Base-by-base conservation (phyloP, 1,140 invertebrate genomes). In the Geopemphigus sp. region DNA sequence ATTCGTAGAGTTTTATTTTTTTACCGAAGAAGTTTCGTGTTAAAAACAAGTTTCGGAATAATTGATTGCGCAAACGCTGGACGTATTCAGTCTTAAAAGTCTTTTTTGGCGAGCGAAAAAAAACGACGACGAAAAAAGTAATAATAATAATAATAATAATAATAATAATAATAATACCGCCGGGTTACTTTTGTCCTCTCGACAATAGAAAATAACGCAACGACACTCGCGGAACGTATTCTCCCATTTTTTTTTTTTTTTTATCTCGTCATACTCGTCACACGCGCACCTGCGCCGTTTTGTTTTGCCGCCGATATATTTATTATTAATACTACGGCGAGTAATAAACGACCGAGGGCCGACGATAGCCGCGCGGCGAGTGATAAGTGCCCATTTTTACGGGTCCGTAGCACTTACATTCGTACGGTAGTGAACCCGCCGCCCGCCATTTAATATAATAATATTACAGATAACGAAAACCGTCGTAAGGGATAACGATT, bases 31-130 rank as follows among this genome's bases (percentile, higher is more conserved):
- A 68, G 39, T 68, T 68, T 68, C 47, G 14, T 39, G 45, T 68
- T 68, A 50, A 68, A 68, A 15, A 68, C 66, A 50, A 68, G 66
- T 68, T 68, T 68, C 47, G 45, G 45, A 68, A 68, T 68, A 68
- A 68, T 50, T 68, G 66, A 68, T 68, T 68, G 39, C 11, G 66
- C 45, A 10, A 68, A 68, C 66, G n/a, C n/a, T 68, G 22, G 15
- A 68, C 66, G 66, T 68, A 50, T 68, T 68, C 66, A 68, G 66
- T 50, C 45, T 24, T 26, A 68, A 68, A 68, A 68, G 66, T 68
- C 47, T 68, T 64, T 68, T 68, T 14, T 24, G 0, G 15, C 14
- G 66, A 50, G 8, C n/a, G 47, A 22, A 39, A 66, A 39, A 22
- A 66, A 39, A 4, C 32, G 32, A n/a, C n/a, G 32, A 4, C 8